Evolutionary conservation across 1,140 invertebrate species (phyloP).

Genomic region (Glossosoma conforme): DNA sequence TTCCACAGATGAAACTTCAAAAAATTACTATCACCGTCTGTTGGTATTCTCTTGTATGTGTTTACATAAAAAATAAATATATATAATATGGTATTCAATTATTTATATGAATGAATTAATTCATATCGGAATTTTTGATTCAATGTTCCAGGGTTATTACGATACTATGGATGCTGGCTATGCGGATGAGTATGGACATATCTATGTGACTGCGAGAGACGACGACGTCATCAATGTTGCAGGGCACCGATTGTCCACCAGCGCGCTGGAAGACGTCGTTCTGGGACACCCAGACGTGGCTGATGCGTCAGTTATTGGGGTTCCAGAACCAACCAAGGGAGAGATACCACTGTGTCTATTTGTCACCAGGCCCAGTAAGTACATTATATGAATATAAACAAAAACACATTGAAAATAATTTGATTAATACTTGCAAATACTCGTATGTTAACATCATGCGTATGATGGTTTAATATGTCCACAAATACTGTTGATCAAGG

Average conservation of each 20-base stretch:
- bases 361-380: slow-evolving; percentile 54
- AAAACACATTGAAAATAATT: too few relatives aligned
- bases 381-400: too few relatives aligned
- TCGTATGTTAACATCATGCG: too few relatives aligned
- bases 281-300: slow-evolving; percentile 74
- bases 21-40: too few relatives aligned
- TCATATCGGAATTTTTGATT: too few relatives aligned
- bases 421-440: too few relatives aligned
- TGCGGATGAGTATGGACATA: slow-evolving; percentile 75
- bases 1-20: too few relatives aligned
- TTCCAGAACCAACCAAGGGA: slow-evolving; percentile 84
- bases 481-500: too few relatives aligned
- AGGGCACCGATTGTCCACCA: slow-evolving; percentile 83
- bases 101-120: neutral
- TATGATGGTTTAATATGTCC: too few relatives aligned
- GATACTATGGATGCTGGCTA: slow-evolving; percentile 94
- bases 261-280: slow-evolving; percentile 84
- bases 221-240: slow-evolving; percentile 97
- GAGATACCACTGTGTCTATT: slow-evolving; percentile 85
- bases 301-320: slow-evolving; percentile 83
- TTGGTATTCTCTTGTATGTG: too few relatives aligned
- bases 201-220: slow-evolving; percentile 83
- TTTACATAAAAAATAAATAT: too few relatives aligned
- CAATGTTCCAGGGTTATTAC: slow-evolving; percentile 74
- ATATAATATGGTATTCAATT: neutral